Evolutionary conservation across 1,140 invertebrate species (phyloP), one percentile per base, ranked within the genome.

Genomic region (Drosophila murphyi): DNA sequence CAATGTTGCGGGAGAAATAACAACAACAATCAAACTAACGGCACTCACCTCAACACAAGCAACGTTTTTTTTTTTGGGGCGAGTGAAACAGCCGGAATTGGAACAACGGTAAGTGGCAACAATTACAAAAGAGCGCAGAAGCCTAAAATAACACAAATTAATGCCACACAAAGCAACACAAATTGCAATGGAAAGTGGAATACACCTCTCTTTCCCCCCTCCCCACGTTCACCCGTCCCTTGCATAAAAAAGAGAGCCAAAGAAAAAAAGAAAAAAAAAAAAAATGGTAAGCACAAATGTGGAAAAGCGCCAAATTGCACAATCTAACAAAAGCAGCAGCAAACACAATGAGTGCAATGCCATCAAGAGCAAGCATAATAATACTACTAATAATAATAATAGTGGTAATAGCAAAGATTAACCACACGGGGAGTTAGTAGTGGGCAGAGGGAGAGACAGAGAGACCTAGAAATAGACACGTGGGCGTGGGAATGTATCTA

Each of bases 381-480:
- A 62, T 57, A 77, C 65, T 31, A 50, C 63, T 57, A 72, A 72
- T 60, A 70, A 56, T 37, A 72, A 77, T 48, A 72, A 80, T 80
- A 80, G n/a, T 76, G 80, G 8, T 43, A 57, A 43, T 31, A 59
- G 31, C 10, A 35, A 48, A 35, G 47, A 47, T 28, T 34, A 45
- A 50, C 59, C 48, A 70, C 32, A 56, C 43, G 71, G 52, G 78
- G 43, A 48, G 37, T 39, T 20, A 20, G 20, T 20, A 20, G 20
- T 20, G 20, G 20, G 20, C 8, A 10, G 5, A 37, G 35, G 2
- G 37, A 39, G 5, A 39, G 5, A 39, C 5, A 39, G 55, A 51
- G 20, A 37, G 82, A 82, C 82, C 83, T 88, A 87, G 83, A 88
- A 88, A 88, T 88, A 88, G 83, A 89, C 77, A 89, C 77, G 85